Conservation (phyloP, 2,113 vertebrate species). For the Pyrgilauda ruficollis region DNA sequence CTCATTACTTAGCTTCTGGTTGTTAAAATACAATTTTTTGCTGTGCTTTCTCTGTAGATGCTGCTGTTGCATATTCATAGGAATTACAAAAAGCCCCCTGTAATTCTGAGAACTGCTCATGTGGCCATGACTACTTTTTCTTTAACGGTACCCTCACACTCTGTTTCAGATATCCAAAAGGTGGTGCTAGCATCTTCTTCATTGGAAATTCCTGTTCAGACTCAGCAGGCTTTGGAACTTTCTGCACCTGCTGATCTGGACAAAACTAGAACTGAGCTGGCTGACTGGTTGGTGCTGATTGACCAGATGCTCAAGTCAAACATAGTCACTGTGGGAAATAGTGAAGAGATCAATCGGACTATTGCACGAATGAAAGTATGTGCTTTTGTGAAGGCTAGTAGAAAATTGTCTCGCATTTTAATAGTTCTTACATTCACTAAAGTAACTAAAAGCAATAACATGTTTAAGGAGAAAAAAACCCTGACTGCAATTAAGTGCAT, state of each 20-base stretch:
- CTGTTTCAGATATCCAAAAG: constrained; percentile 76
- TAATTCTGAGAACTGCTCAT: neutral
- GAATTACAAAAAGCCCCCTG: rapidly evolving
- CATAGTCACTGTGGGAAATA: constrained; percentile 92
- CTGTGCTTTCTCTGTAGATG: neutral
- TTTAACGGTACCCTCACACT: neutral
- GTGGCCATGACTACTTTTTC: neutral
- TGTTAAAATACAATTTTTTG: neutral
- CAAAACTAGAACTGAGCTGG: constrained; percentile 88
- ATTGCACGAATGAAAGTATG: constrained; percentile 90
- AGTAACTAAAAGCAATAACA: neutral
- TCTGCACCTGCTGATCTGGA: constrained; percentile 88
- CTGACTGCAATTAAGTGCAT: neutral
- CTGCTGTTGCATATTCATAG: neutral
- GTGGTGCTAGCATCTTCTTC: constrained; percentile 73
- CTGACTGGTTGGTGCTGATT: constrained; percentile 91
- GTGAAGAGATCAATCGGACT: constrained; percentile 89
- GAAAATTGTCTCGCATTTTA: neutral
- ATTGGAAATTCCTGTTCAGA: constrained; percentile 71
- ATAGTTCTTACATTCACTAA: neutral
- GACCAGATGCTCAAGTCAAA: constrained; percentile 97
- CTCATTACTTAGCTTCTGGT: neutral
- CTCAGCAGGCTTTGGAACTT: constrained; percentile 72
- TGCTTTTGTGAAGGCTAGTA: neutral
- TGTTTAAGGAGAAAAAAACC: neutral